phyloP scores from a whole-genome alignment of 2,888 invertebrate species.

The Arrhopalites spinosus region DNA sequence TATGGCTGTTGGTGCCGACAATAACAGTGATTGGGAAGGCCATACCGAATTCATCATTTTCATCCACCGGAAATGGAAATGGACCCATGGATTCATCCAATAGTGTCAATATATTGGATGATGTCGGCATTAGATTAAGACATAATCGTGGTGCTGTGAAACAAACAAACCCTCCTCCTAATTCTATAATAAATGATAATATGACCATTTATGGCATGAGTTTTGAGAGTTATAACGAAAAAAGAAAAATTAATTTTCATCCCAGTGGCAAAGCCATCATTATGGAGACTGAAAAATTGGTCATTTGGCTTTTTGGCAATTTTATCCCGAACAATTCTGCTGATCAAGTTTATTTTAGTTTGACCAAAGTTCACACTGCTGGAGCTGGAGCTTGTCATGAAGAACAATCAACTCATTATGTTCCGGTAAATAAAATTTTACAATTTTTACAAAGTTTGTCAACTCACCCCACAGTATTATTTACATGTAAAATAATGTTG shows the following conservation, averaged over 20 bases:
- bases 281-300: slow-evolving; percentile 1
- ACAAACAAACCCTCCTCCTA: not conserved
- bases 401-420: slow-evolving; percentile 22
- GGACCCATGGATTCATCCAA: no score
- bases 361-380: slow-evolving; percentile 8
- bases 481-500: not conserved
- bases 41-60: not conserved
- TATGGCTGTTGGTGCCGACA: slow-evolving; percentile 22
- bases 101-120: no score
- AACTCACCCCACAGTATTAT: not conserved
- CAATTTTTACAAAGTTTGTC: not conserved
- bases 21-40: slow-evolving; percentile 21
- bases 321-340: not conserved
- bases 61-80: no score
- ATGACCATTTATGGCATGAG: slow-evolving; percentile 12
- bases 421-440: not conserved
- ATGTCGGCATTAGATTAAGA: not conserved
- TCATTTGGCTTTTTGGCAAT: slow-evolving; percentile 26
- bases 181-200: not conserved
- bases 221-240: slow-evolving; percentile 13
- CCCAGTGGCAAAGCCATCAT: not conserved
- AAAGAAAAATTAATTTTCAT: slow-evolving; percentile 6
- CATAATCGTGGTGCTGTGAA: not conserved
- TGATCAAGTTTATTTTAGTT: not conserved
- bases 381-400: slow-evolving; percentile 24